Percentiles rank a stretch among this genome's conserved stretches.
These are phyloP conservation scores for Drosophila tanythrix DNA, from an alignment of 2,888 invertebrate species.

Conservation along the genomic window DNA sequence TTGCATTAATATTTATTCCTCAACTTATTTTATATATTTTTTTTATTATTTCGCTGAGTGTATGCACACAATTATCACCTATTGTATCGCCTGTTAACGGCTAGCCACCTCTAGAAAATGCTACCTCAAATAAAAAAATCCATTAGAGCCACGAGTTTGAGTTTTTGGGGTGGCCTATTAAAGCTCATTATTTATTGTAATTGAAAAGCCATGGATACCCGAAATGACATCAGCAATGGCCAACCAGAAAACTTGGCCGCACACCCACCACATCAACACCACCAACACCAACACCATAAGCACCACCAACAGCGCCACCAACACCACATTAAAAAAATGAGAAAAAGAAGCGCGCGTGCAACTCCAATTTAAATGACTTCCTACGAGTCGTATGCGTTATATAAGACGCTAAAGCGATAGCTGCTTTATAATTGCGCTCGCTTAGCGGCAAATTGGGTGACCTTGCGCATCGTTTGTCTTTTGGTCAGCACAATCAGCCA, in stretches of 20 bases:
- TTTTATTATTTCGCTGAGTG: slow-evolving; percentile 2
- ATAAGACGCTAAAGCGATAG: slow-evolving; percentile 43
- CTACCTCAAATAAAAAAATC: slow-evolving; percentile 7
- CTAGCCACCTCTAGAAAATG: not conserved
- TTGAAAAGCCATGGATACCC: slow-evolving; percentile 55
- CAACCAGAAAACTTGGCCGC: slow-evolving; percentile 14
- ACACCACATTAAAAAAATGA: slow-evolving; percentile 1
- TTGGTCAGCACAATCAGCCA: slow-evolving; percentile 31
- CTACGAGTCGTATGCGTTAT: slow-evolving; percentile 63
- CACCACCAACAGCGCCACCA: slow-evolving; percentile 5
- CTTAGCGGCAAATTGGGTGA: slow-evolving; percentile 50
- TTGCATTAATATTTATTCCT: not conserved
- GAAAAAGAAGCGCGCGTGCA: slow-evolving; percentile 39
- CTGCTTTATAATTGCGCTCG: slow-evolving; percentile 59
- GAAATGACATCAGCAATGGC: slow-evolving; percentile 45
- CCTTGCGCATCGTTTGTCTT: slow-evolving; percentile 41
- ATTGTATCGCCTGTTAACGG: not conserved
- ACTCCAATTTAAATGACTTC: slow-evolving; percentile 71
- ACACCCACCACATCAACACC: slow-evolving; percentile 22
- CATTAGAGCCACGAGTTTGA: slow-evolving; percentile 24
- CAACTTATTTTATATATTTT: not conserved
- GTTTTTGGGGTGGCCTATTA: slow-evolving; percentile 37
- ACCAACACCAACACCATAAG: not conserved
- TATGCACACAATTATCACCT: slow-evolving; percentile 8
- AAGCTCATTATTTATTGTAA: slow-evolving; percentile 53